Conservation (phyloP, 2,797 vertebrate species). For the Coilia nasus region DNA sequence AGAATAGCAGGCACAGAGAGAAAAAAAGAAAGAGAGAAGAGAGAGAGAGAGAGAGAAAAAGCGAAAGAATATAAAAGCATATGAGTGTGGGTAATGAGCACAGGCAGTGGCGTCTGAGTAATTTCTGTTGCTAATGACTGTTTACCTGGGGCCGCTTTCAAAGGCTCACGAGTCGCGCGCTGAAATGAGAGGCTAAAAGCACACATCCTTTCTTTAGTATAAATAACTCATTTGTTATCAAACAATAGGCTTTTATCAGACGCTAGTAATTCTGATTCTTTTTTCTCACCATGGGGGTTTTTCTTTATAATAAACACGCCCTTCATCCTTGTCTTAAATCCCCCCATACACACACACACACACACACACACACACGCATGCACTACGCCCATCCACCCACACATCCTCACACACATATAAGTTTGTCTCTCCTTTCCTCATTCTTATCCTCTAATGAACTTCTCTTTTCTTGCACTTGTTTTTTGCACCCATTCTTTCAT, state of each 20-base stretch:
- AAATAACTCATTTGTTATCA: constrained; percentile 23
- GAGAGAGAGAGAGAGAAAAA: not conserved
- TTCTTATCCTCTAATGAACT: constrained; percentile 31
- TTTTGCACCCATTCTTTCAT: constrained; percentile 30
- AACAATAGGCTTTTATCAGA: constrained; percentile 19
- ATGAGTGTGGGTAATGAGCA: not conserved
- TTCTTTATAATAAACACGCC: constrained; percentile 3
- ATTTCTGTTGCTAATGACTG: constrained; percentile 19
- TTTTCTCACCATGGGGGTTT: constrained; percentile 2
- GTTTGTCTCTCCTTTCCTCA: constrained; percentile 6
- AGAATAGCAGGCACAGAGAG: not conserved
- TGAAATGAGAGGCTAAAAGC: constrained; percentile 13
- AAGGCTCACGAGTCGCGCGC: not conserved
- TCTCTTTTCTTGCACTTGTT: constrained; percentile 34
- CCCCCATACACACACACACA: not conserved
- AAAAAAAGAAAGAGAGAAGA: not conserved
- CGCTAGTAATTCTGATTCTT: constrained; percentile 4
- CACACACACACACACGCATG: not conserved
- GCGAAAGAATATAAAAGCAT: not conserved
- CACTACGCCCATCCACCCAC: not conserved
- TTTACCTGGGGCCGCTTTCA: constrained; percentile 5
- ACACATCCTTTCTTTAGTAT: constrained; percentile 21
- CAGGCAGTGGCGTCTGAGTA: not conserved
- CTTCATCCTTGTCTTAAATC: not conserved
- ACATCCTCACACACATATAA: not conserved